Base-by-base conservation (phyloP, 2,888 invertebrate species). In the Agriopis marginaria region DNA sequence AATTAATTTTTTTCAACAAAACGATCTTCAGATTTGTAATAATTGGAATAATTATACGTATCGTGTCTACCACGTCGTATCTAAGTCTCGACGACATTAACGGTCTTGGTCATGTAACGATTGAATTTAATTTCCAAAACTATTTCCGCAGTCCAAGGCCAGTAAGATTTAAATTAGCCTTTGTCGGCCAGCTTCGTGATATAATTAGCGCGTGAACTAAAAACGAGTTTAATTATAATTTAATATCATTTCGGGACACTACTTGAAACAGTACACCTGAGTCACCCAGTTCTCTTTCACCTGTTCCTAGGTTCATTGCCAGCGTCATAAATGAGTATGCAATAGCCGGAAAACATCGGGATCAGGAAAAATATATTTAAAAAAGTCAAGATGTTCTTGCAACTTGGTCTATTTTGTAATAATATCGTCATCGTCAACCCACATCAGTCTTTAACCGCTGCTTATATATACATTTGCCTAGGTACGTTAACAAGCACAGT, bases 181-280 rank as follows among this genome's bases (percentile, higher is more conserved):
- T 44, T 6, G 10, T 39, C 44, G 45, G 12, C 14, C 32, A 0
- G 47, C 49, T 40, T 42, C 40, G 40, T 9, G n/a, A 12, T 53
- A 10, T 55, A 42, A 55, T 40, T 40, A 55, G 40, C 14, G 12
- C 42, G 42, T 55, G 40, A 55, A 40, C 55, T 55, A 40, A 55
- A 32, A 7, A 55, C 55, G 55, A 55, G 55, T 55, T 54, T 54
- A 54, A 54, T 12, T 54, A 39, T 39, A 23, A 42, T 42, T 42
- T 44, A 10, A 42, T 42, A 56, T 42, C 42, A 17, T 56, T 42
- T 14, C 14, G 10, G 32, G 32, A 54, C 32, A n/a, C 0, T 8
- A 42, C 8, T 39, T 39, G 9, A 6, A 12, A 39, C 40, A 39
- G 0, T 54, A n/a, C 54, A 54, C 7, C 23, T 11, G n/a, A 23